phyloP scores from a whole-genome alignment of 2,888 invertebrate genomes.

The Andrena camellia region DNA sequence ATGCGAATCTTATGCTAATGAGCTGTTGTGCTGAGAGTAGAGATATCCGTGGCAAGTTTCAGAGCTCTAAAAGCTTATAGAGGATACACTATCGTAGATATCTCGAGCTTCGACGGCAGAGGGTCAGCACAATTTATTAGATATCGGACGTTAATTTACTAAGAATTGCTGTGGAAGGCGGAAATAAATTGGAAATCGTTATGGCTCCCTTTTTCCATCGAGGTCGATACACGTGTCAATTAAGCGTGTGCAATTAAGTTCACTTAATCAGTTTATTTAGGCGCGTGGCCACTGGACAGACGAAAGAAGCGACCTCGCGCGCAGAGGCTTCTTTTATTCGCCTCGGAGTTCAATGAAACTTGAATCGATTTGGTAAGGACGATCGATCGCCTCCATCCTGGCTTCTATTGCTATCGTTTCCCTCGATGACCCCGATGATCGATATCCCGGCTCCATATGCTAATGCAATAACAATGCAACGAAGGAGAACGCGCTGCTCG shows the following conservation, averaged over 20 bases:
- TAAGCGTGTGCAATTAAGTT: conserved; percentile 17
- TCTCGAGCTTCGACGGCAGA: too few relatives aligned
- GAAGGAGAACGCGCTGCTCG: neutral
- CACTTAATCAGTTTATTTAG: conserved; percentile 24
- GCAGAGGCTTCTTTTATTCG: conserved; percentile 24
- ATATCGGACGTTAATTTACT: neutral
- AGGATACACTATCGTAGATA: too few relatives aligned
- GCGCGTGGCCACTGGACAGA: conserved; percentile 1
- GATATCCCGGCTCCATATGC: neutral
- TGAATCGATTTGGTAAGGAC: conserved; percentile 26
- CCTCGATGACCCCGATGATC: neutral
- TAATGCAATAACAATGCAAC: neutral
- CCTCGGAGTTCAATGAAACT: conserved; percentile 33
- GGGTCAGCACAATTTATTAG: neutral
- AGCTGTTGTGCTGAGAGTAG: too few relatives aligned
- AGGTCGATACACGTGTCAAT: conserved; percentile 22
- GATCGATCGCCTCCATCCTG: neutral
- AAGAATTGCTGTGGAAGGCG: neutral
- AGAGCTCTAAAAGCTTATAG: too few relatives aligned
- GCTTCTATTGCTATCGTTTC: neutral
- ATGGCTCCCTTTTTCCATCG: neutral
- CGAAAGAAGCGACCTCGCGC: conserved; percentile 1
- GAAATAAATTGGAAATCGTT: neutral
- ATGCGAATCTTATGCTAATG: neutral
- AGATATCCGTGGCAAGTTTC: too few relatives aligned